These are phyloP conservation scores for Pyrrhia umbra DNA, from an alignment of 2,888 invertebrate genomes.

Conservation along the genomic window DNA sequence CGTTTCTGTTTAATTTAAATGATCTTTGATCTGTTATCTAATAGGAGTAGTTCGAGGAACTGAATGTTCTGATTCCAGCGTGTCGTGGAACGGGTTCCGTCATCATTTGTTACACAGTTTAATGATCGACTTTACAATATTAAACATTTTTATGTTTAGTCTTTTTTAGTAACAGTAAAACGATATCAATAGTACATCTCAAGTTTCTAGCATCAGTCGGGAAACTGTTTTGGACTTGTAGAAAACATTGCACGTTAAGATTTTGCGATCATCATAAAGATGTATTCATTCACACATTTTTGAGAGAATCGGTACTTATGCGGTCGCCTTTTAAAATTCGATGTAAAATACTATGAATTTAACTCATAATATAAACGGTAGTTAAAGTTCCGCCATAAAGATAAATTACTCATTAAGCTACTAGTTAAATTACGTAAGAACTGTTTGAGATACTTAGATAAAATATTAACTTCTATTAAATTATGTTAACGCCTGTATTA, in stretches of 20 bases:
- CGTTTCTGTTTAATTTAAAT: constrained; percentile 81
- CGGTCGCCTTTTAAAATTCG: no score
- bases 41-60: constrained; percentile 83
- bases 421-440: constrained; percentile 22
- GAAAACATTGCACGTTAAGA: constrained; percentile 46
- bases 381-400: constrained; percentile 26
- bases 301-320: constrained; percentile 30
- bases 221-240: constrained; percentile 32
- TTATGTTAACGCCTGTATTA: constrained; percentile 15
- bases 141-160: constrained; percentile 61
- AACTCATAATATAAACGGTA: constrained; percentile 19
- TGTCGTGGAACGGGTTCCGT: constrained; percentile 73
- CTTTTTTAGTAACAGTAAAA: constrained; percentile 47
- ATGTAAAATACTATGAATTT: no score
- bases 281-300: constrained; percentile 65
- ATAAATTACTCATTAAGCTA: constrained; percentile 39
- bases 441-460: constrained; percentile 1
- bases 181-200: constrained; percentile 47
- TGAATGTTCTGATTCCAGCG: constrained; percentile 75
- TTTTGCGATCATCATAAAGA: constrained; percentile 62
- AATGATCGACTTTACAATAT: constrained; percentile 78
- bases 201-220: constrained; percentile 48
- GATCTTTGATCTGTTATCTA: constrained; percentile 85
- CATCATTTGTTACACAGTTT: constrained; percentile 79
- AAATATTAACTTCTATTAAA: background rate